phyloP scores from a whole-genome alignment of 2,888 invertebrate genomes.

The Neoitamus cyanurus region DNA sequence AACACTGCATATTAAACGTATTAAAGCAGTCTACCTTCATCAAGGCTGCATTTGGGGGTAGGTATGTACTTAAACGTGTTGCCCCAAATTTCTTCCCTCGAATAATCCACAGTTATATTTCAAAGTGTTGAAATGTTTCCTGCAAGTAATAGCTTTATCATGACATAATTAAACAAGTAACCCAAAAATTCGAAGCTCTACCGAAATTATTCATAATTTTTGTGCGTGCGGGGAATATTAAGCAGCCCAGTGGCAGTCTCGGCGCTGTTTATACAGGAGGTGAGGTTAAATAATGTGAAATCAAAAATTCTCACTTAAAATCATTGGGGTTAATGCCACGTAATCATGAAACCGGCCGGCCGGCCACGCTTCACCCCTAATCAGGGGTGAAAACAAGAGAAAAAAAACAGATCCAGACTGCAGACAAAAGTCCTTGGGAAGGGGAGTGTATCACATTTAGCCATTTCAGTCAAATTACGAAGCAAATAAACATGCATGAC shows the following conservation, averaged over 20 bases:
- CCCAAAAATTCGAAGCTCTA: not conserved
- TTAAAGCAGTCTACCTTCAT: not conserved
- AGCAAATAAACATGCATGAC: constrained; percentile 1
- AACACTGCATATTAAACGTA: not conserved
- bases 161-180: not conserved
- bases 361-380: not conserved
- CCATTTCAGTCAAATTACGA: not conserved
- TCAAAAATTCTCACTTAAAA: constrained; percentile 23
- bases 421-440: not conserved
- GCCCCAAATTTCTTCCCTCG: not conserved
- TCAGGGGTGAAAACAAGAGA: not conserved
- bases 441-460: not conserved
- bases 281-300: not conserved
- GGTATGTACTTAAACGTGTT: not conserved
- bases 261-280: not conserved
- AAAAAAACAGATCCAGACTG: not conserved
- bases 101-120: not conserved
- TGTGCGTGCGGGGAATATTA: not conserved
- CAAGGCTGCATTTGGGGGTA: not conserved
- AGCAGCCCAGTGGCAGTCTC: not conserved
- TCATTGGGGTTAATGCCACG: constrained; percentile 27
- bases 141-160: not conserved
- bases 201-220: not conserved
- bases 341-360: constrained; percentile 19
- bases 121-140: not conserved